Conservation (phyloP, 2,888 invertebrate species). For the Tenthredo scrophulariae region DNA sequence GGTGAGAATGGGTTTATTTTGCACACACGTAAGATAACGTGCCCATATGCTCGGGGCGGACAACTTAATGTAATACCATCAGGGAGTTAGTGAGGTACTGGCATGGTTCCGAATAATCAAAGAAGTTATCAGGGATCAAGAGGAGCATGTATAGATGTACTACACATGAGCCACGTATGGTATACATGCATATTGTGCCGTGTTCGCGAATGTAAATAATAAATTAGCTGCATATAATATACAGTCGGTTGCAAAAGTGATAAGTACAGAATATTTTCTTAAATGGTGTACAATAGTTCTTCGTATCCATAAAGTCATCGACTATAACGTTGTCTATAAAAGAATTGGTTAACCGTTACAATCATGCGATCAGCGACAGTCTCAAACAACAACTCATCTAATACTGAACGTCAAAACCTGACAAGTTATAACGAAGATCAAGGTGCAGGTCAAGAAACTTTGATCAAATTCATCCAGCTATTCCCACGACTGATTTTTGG, state of each 20-base stretch:
- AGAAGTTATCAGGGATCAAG: conserved; percentile 47
- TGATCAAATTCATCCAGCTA: not conserved
- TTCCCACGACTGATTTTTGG: not conserved
- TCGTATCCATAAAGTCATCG: not conserved
- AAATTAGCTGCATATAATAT: conserved; percentile 1
- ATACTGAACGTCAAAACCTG: conserved; percentile 29
- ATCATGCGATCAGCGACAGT: not conserved
- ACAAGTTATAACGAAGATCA: conserved; percentile 4
- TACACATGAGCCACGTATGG: not conserved
- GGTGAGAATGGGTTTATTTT: conserved; percentile 31
- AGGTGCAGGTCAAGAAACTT: conserved; percentile 27
- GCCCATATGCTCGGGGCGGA: conserved; percentile 27
- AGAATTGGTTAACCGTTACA: conserved; percentile 28
- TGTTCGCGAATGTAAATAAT: conserved; percentile 14
- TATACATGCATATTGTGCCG: not conserved
- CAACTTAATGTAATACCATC: conserved; percentile 45
- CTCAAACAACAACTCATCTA: conserved; percentile 22
- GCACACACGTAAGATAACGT: conserved; percentile 16
- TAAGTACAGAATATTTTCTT: not conserved
- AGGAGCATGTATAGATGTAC: not conserved
- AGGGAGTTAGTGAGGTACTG: not conserved
- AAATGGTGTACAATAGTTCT: too few relatives aligned
- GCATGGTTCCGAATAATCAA: conserved; percentile 12
- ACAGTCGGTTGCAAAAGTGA: conserved; percentile 12
- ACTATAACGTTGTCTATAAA: not conserved